These are phyloP conservation scores for Laterallus jamaicensis DNA, from an alignment of 2,113 vertebrate species.

Conservation along the genomic window DNA sequence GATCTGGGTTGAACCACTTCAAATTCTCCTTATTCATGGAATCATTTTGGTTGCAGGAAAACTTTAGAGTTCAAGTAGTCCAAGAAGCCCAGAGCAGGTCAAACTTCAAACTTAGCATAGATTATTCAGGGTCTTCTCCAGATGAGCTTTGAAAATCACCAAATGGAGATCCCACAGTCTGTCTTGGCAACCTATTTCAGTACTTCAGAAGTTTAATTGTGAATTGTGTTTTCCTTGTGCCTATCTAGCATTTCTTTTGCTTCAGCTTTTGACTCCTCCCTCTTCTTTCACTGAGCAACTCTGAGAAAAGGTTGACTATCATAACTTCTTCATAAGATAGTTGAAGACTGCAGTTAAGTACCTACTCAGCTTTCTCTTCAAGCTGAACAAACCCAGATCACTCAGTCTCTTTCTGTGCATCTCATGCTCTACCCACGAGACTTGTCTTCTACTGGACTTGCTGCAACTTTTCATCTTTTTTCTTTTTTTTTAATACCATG, in stretches of 20 bases:
- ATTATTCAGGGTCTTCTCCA: not conserved
- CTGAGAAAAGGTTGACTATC: not conserved
- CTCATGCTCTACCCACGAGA: not conserved
- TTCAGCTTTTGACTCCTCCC: not conserved
- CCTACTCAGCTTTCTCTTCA: not conserved
- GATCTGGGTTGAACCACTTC: not conserved
- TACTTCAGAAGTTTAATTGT: not conserved
- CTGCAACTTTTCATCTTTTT: not conserved
- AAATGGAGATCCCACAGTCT: not conserved
- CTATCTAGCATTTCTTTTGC: not conserved
- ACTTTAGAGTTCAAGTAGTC: not conserved
- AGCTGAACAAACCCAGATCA: not conserved
- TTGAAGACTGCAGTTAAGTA: not conserved
- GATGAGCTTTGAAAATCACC: not conserved
- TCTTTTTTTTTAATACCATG: not conserved
- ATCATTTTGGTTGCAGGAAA: not conserved
- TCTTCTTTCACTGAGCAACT: not conserved
- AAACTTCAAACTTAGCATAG: not conserved
- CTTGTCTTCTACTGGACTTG: not conserved
- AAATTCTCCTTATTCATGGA: not conserved
- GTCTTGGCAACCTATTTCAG: not conserved
- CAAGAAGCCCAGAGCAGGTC: not conserved
- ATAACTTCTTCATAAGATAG: not conserved
- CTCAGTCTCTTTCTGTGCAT: not conserved
- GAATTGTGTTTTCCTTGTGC: not conserved